Conservation (phyloP, 1,140 invertebrate species). For the Drosophila nasuta region DNA sequence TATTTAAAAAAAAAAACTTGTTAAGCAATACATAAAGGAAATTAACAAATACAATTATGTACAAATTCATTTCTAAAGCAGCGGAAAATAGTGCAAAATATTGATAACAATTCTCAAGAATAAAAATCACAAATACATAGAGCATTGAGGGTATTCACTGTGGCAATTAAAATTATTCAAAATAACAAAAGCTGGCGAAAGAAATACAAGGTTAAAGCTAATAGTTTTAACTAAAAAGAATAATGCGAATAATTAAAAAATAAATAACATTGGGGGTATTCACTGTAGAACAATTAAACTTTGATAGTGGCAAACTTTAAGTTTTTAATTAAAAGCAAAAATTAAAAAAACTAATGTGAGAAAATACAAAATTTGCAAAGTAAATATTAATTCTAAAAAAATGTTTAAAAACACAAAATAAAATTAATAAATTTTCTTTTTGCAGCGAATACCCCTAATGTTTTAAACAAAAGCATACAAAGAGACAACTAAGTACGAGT, state of each 20-base stretch:
- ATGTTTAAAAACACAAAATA: too few relatives aligned
- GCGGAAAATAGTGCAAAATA: constrained; percentile 53
- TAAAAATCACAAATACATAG: not conserved
- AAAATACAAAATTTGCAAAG: not conserved
- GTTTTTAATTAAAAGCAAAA: not conserved
- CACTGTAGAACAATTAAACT: constrained; percentile 7
- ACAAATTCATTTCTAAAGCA: constrained; percentile 49
- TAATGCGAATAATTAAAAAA: not conserved
- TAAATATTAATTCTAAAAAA: constrained; percentile 10
- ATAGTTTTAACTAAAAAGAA: not conserved
- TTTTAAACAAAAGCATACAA: constrained; percentile 28
- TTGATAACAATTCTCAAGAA: constrained; percentile 21
- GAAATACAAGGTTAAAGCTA: not conserved
- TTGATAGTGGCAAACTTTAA: not conserved
- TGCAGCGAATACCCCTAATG: constrained; percentile 47
- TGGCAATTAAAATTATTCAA: not conserved
- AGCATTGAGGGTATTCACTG: constrained; percentile 24
- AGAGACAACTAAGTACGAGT: constrained; percentile 15
- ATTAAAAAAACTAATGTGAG: not conserved
- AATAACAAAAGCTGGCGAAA: not conserved
- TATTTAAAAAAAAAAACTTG: constrained; percentile 26
- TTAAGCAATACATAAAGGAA: constrained; percentile 31
- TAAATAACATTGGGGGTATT: constrained; percentile 4
- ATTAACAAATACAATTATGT: constrained; percentile 37
- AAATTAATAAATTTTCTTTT: too few relatives aligned